Base-by-base conservation (phyloP, 1,140 invertebrate genomes). In the Pinna nobilis region DNA sequence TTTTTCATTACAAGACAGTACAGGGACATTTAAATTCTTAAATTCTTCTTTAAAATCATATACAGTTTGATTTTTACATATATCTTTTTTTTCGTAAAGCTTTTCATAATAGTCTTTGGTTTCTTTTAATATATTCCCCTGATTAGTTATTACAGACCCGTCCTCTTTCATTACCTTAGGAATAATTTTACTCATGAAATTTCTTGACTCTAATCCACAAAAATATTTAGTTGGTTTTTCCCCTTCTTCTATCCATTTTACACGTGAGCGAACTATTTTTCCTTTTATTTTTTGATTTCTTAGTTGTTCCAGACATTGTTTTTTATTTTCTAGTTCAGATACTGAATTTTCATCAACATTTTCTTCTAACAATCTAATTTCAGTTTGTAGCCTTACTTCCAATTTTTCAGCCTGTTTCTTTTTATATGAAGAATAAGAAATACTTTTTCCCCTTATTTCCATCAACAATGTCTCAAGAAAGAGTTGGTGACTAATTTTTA, bases 171-270 rank as follows among this genome's bases (percentile, higher is more conserved):
- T 28, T 64, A 49, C n/a, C 15, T 49, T 33, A 30, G 61, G 61
- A 30, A 64, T 64, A 11, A 49, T 64, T 63, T 63, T 55, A 18
- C 28, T 55, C 6, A 30, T 55, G 23, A 28, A 55, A 18, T 55
- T 55, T 55, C n/a, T 13, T 3, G 3, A 28, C 33, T 30, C 5
- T 6, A 30, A 3, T 6, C 28, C 28, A 55, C 35, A 44, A 33
- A 63, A 63, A 63, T 63, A 63, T 23, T 23, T 63, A 25, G 35
- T 63, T 9, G 60, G 35, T 44, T 63, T 63, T 44, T 44, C 60
- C 2, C 35, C 60, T 63, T 39, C 60, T 25, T 63, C 60, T 49
- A 49, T 37, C 61, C 61, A 64, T 23, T 64, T 39, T 3, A 32
- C 39, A 30, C 32, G 47, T 28, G 61, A 47, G 2, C 61, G 28